Percentiles rank a stretch among this genome's conserved stretches.
phyloP scores from a whole-genome alignment of 2,888 invertebrate genomes.

The Ophion costatus region DNA sequence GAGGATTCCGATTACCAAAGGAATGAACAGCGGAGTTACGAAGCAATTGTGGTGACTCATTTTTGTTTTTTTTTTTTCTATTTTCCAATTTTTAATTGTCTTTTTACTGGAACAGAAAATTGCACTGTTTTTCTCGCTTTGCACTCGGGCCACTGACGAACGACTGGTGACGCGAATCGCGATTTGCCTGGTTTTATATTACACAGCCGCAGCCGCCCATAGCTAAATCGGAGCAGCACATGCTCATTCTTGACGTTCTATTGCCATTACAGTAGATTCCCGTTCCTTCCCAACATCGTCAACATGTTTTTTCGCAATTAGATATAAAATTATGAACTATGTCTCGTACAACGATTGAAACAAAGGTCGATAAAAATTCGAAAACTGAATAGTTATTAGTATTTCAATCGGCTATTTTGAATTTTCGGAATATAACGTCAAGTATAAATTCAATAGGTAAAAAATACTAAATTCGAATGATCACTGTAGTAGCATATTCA shows the following conservation, averaged over 20 bases:
- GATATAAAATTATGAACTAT: too few relatives aligned
- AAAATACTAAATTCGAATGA: neutral
- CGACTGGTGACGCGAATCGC: slow-evolving; percentile 34
- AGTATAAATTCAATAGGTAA: neutral
- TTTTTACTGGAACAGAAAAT: neutral
- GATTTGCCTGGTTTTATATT: slow-evolving; percentile 44
- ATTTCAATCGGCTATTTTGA: neutral
- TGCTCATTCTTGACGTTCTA: neutral
- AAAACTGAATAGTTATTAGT: neutral
- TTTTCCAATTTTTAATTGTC: neutral
- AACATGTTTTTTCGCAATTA: neutral
- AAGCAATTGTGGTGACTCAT: slow-evolving; percentile 27
- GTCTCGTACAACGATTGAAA: neutral
- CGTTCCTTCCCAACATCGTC: neutral
- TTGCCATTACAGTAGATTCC: neutral
- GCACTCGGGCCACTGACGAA: slow-evolving; percentile 8
- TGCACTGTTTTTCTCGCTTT: neutral
- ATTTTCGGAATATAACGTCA: neutral
- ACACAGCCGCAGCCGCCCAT: neutral
- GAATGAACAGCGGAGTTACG: slow-evolving; percentile 20
- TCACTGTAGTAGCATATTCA: neutral
- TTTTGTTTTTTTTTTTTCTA: slow-evolving; percentile 16
- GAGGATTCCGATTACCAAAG: slow-evolving; percentile 22
- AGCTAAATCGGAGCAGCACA: neutral
- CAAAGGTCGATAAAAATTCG: neutral